Conservation (phyloP, 2,113 vertebrate genomes). For the Muntiacus reevesi region DNA sequence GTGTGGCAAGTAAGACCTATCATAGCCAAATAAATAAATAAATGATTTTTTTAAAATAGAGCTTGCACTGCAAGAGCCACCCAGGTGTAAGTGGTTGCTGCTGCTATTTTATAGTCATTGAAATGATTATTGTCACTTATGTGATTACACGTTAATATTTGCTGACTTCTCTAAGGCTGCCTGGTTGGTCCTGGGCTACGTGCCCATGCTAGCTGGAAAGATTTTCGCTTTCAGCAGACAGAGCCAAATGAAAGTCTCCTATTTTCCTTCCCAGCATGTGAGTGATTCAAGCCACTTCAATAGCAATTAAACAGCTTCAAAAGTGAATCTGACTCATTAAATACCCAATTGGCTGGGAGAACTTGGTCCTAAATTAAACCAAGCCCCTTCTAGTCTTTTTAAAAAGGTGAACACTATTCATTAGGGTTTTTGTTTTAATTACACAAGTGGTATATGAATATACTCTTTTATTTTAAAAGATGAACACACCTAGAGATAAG, state of each 20-base stretch:
- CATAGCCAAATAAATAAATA: background rate
- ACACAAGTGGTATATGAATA: background rate
- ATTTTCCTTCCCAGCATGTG: background rate
- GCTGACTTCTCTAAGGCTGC: background rate
- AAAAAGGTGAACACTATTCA: background rate
- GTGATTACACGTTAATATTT: background rate
- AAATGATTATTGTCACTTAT: background rate
- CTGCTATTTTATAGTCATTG: background rate
- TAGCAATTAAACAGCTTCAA: background rate
- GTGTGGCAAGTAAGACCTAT: background rate
- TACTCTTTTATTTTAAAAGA: background rate
- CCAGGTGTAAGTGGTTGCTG: fast-evolving
- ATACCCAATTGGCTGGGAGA: background rate
- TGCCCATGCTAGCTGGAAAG: background rate
- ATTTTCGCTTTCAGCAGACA: background rate
- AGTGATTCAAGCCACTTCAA: background rate
- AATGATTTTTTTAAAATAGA: fast-evolving
- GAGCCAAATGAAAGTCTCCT: background rate
- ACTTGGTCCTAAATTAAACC: background rate
- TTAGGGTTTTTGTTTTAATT: background rate
- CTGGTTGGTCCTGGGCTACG: background rate
- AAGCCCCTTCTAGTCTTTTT: background rate
- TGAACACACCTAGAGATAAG: background rate
- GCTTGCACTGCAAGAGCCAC: background rate
- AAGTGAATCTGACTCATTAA: background rate